phyloP scores from a whole-genome alignment of 2,888 invertebrate species.

The Eilema griseolum region DNA sequence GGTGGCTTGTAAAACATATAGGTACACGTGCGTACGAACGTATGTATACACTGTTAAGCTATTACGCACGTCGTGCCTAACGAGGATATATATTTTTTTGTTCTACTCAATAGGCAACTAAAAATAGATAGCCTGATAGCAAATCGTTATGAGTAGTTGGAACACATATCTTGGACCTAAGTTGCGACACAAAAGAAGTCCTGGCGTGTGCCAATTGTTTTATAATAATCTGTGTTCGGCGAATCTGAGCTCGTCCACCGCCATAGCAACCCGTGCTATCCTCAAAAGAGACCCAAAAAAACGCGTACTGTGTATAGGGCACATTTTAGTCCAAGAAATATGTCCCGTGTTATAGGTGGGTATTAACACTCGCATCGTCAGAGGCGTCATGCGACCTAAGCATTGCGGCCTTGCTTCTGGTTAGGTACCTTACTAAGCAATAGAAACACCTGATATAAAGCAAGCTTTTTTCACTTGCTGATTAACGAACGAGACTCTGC shows the following conservation, averaged over 20 bases:
- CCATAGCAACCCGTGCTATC: too few species aligned
- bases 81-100: not conserved
- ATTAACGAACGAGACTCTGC: not conserved
- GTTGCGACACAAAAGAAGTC: too few species aligned
- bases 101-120: not conserved
- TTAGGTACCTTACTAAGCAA: not conserved
- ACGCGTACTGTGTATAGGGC: too few species aligned
- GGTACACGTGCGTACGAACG: too few species aligned
- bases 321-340: too few species aligned
- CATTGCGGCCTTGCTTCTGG: not conserved
- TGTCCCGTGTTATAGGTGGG: not conserved
- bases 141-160: not conserved
- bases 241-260: too few species aligned
- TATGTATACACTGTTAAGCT: too few species aligned
- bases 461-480: not conserved
- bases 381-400: not conserved
- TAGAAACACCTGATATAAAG: not conserved
- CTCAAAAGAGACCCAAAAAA: too few species aligned
- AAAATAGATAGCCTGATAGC: not conserved
- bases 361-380: not conserved
- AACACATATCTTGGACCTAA: too few species aligned
- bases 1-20: too few species aligned
- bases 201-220: too few species aligned
- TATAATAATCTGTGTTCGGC: too few species aligned
- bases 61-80: not conserved